Evolutionary conservation across 2,113 vertebrate species (phyloP).

Genomic region (Lynx canadensis): DNA sequence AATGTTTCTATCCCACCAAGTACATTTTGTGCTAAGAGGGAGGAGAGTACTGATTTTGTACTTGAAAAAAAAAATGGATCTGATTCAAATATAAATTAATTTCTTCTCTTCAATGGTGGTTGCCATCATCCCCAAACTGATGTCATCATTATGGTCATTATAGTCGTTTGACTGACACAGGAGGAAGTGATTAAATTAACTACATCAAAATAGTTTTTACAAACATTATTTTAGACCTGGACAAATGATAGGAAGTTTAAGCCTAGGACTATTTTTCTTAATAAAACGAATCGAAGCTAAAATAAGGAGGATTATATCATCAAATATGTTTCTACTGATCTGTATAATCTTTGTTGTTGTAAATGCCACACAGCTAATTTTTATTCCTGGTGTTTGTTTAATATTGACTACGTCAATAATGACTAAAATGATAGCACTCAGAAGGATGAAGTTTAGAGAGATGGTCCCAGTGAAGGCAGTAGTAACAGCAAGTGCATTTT

Average conservation of each 20-base stretch:
- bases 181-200: conserved; percentile 35
- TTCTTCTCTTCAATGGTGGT: neutral
- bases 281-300: conserved; percentile 18
- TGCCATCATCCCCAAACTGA: neutral
- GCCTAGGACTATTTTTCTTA: conserved; percentile 23
- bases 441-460: neutral
- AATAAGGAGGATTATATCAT: neutral
- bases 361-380: neutral
- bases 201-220: neutral
- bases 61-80: neutral
- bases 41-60: conserved; percentile 11
- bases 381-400: neutral
- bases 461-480: fast-evolving
- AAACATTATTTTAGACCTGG: conserved; percentile 23
- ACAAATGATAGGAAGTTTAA: conserved; percentile 38
- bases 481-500: neutral
- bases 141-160: conserved; percentile 16
- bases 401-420: neutral
- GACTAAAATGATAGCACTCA: neutral
- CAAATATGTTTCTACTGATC: conserved; percentile 18
- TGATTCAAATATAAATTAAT: conserved; percentile 59
- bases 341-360: neutral
- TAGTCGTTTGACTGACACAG: conserved; percentile 10
- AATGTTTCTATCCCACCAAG: conserved; percentile 6
- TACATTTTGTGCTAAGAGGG: conserved; percentile 40